These are phyloP conservation scores for Dicrurus megarhynchus DNA, from an alignment of 2,113 vertebrate genomes.

Conservation along the genomic window DNA sequence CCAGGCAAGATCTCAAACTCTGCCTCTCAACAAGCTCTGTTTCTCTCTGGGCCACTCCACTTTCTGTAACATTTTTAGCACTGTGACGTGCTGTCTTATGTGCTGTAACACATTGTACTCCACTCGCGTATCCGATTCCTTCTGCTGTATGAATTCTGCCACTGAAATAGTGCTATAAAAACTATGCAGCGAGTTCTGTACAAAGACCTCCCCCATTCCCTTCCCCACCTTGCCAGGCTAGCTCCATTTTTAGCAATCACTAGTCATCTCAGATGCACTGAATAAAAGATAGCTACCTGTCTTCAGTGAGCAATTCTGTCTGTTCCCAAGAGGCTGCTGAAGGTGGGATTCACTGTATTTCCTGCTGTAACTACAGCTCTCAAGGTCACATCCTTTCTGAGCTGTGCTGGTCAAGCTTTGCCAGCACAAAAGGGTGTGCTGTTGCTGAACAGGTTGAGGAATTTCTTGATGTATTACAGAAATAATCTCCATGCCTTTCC, in stretches of 20 bases:
- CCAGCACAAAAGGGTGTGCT: neutral
- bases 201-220: neutral
- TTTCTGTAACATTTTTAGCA: slow-evolving; percentile 21
- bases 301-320: neutral
- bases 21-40: neutral
- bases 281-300: slow-evolving; percentile 2
- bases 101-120: slow-evolving; percentile 38
- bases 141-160: slow-evolving; percentile 36
- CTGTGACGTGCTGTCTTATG: neutral
- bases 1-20: neutral
- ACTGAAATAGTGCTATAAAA: slow-evolving; percentile 37
- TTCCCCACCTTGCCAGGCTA: slow-evolving; percentile 3
- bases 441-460: neutral
- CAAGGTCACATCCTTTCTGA: neutral
- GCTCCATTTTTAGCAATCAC: slow-evolving; percentile 8
- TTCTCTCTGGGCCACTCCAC: neutral
- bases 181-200: neutral
- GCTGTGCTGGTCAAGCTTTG: neutral
- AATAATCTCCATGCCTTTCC: neutral
- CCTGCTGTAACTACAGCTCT: neutral
- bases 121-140: neutral
- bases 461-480: neutral
- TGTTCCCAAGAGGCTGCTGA: neutral
- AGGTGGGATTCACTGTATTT: neutral
- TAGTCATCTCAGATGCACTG: neutral